Evolutionary conservation across 2,888 invertebrate species (phyloP), one percentile per base, ranked within the genome.

Genomic region (Octonoba sinensis): DNA sequence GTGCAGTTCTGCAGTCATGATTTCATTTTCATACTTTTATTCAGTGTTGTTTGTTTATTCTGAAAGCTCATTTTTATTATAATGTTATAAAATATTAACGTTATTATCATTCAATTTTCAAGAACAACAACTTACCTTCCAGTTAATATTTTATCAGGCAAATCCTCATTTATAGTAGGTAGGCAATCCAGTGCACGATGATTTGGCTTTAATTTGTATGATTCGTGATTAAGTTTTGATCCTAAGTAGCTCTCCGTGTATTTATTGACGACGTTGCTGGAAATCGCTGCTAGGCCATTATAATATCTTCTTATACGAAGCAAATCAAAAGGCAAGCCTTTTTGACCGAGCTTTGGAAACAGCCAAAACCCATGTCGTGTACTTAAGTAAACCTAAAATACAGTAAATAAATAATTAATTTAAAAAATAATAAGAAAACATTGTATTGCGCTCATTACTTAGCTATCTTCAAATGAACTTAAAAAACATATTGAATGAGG

Each of bases 301-400:
- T 74, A 27, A 18, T 67, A 27, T n/a, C 85, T 77, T 8, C 84
- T 46, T 12, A 81, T 22, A 20, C 84, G 74, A 16, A 36, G 16
- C 47, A 67, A 49, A 49, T 89, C 89, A 13, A 87, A 87, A 1
- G 89, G 89, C 20, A 88, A 83, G 15, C 90, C 89, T 85, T 86
- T 87, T 70, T 88, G 87, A 18, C 88, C 88, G 54, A 89, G 87
- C 22, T 89, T 87, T 75, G 88, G 88, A 59, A 89, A 86, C 6
- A 90, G 86, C 90, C 90, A 90, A n/a, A 89, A 88, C 12, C 90
- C 90, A 20, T 89, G 85, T 2, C 90, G 86, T 0, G 90, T 89
- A 22, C 89, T 88, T 47, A 90, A 77, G 81, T 88, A 89, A 3
- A 90, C 89, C 88, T 89, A 18, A 24, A n/a, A n/a, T n/a, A n/a